Percentiles rank a stretch among this genome's conserved stretches.
Conservation (phyloP, 2,113 vertebrate species). For the Perognathus longimembris region DNA sequence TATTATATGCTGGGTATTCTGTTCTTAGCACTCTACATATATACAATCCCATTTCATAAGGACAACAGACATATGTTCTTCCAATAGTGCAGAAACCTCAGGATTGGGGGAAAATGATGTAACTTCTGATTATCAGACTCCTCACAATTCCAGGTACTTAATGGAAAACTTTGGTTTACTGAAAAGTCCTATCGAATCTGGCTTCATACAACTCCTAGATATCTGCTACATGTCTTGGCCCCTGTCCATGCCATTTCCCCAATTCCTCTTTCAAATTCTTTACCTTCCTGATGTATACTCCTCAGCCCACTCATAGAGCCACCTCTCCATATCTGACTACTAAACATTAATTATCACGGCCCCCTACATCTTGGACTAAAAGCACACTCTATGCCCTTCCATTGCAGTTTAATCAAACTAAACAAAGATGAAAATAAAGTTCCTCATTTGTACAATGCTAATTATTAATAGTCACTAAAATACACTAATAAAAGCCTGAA, state of each 20-base stretch:
- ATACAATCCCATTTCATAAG: neutral
- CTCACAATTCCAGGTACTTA: neutral
- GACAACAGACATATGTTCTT: neutral
- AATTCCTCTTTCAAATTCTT: neutral
- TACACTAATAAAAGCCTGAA: neutral
- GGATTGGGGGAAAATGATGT: neutral
- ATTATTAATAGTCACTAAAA: conserved; percentile 57
- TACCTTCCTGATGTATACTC: neutral
- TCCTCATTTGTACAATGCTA: neutral
- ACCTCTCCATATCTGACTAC: neutral
- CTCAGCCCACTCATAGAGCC: neutral
- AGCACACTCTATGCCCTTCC: neutral
- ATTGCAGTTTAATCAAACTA: neutral
- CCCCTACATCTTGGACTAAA: neutral
- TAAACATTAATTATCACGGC: neutral
- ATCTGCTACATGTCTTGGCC: neutral
- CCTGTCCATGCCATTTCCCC: neutral
- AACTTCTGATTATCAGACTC: neutral
- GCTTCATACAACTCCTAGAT: neutral
- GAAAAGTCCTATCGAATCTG: neutral
- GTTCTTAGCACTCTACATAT: neutral
- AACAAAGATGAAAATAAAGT: conserved; percentile 12
- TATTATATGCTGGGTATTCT: neutral
- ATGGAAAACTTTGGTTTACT: neutral
- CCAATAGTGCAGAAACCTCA: neutral